Conservation (phyloP, 1,140 invertebrate genomes). For the Prorops nasuta region DNA sequence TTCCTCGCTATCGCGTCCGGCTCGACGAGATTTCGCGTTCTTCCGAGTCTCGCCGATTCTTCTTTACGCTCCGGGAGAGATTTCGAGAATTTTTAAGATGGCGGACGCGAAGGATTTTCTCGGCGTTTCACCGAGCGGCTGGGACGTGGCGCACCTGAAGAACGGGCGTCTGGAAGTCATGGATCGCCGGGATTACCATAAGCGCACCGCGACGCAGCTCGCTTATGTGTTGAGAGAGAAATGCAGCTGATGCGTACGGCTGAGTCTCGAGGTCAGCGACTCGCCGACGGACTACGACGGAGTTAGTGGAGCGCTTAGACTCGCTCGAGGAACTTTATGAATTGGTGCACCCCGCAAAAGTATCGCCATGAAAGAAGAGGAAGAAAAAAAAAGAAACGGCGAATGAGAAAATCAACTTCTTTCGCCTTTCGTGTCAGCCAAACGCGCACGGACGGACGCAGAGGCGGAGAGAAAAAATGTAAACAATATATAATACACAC, state of each 20-base stretch:
- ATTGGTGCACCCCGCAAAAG: conserved; percentile 45
- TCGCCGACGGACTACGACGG: conserved; percentile 41
- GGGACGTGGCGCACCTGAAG: too few relatives aligned
- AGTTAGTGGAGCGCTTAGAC: conserved; percentile 54
- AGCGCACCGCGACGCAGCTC: conserved; percentile 40
- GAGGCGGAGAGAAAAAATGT: conserved; percentile 2
- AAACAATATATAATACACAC: too few relatives aligned
- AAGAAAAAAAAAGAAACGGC: conserved; percentile 14
- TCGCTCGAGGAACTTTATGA: conserved; percentile 47
- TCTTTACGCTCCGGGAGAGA: background rate
- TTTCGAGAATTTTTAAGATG: too few relatives aligned
- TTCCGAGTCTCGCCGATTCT: background rate
- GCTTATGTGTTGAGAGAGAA: conserved; percentile 37
- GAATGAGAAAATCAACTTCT: background rate
- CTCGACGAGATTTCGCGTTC: background rate
- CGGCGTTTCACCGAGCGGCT: too few relatives aligned
- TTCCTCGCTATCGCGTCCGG: background rate
- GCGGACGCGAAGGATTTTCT: too few relatives aligned
- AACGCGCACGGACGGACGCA: conserved; percentile 16
- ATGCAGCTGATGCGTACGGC: conserved; percentile 51
- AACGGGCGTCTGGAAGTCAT: too few relatives aligned
- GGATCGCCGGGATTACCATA: conserved; percentile 47
- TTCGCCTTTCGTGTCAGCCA: too few relatives aligned
- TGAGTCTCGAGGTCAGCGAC: conserved; percentile 55
- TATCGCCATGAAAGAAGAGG: conserved; percentile 24